Conservation (phyloP, 2,113 vertebrate species). For the Propithecus coquereli region DNA sequence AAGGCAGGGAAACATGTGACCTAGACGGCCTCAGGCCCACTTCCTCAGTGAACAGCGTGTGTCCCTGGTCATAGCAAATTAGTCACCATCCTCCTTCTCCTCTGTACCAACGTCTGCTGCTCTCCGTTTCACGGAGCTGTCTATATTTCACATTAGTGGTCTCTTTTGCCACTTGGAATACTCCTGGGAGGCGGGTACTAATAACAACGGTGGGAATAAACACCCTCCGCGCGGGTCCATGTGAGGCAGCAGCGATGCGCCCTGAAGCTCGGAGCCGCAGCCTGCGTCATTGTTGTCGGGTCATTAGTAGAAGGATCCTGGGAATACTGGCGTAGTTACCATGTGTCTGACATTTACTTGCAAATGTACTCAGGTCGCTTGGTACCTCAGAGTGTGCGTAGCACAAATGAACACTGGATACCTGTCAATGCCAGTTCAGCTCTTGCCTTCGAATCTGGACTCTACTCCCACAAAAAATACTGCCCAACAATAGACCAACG, state of each 20-base stretch:
- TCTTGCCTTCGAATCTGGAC: background rate
- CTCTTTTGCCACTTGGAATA: background rate
- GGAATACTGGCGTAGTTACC: too few species aligned
- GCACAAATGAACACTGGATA: background rate
- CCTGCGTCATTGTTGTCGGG: background rate
- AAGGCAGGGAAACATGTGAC: background rate
- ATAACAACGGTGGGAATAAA: too few species aligned
- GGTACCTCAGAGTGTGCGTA: background rate
- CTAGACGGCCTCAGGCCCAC: background rate
- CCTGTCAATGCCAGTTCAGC: background rate
- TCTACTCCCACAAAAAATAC: background rate
- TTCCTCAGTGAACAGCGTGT: background rate
- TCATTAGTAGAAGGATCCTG: fast-evolving
- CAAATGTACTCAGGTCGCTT: background rate
- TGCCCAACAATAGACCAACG: background rate
- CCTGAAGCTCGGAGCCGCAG: too few species aligned
- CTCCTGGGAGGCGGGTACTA: background rate
- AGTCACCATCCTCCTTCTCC: too few species aligned
- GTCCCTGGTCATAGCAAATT: background rate
- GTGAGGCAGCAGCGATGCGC: background rate
- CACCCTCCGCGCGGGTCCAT: too few species aligned
- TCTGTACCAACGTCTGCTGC: fast-evolving
- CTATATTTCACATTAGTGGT: background rate
- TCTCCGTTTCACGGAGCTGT: background rate
- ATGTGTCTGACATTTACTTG: background rate